Base-by-base conservation (phyloP, 2,797 vertebrate species). In the Poecile montanus region DNA sequence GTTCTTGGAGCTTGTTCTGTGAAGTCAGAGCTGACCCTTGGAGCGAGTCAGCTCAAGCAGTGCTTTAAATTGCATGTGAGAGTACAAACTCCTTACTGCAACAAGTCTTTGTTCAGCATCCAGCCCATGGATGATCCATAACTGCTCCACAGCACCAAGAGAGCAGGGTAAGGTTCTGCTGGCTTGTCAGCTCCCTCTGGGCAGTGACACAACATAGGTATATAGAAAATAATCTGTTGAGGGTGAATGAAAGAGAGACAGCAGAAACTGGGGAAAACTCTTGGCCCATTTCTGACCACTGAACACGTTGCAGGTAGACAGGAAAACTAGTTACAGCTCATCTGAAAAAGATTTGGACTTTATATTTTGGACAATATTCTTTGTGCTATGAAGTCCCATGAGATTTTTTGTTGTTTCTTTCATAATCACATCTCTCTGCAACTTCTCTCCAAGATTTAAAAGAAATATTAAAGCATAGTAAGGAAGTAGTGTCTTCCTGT, bases 41-140 rank as follows among this genome's bases (percentile, higher is more conserved):
- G 44, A 89, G 77, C 0, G 0, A 80, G 65, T 29, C 30, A 57
- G 65, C 78, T 72, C 23, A n/a, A 45, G 50, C 51, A 74, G 26
- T 51, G 38, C 70, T 81, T 83, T 62, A 36, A 75, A 68, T 63
- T n/a, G 26, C 44, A 3, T 21, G 11, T 58, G 76, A 29, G 45
- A 61, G 57, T 42, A 13, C 30, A 66, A 80, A 44, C 21, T 51
- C 30, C 61, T 51, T 7, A 9, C 16, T 82, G 74, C 32, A 71
- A 13, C 71, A 70, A 27, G 29, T 38, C 36, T 75, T 75, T 66
- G 50, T 67, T 57, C 53, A 71, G 7, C 7, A 10, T 44, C 11
- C 18, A 22, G 30, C 2, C 3, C 57, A 0, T 10, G 72, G 30
- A 83, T 44, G 42, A 42, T 23, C 58, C 36, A 0, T 42, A 16